Base-by-base conservation (phyloP, 2,888 invertebrate genomes). In the Drosophila lutescens region DNA sequence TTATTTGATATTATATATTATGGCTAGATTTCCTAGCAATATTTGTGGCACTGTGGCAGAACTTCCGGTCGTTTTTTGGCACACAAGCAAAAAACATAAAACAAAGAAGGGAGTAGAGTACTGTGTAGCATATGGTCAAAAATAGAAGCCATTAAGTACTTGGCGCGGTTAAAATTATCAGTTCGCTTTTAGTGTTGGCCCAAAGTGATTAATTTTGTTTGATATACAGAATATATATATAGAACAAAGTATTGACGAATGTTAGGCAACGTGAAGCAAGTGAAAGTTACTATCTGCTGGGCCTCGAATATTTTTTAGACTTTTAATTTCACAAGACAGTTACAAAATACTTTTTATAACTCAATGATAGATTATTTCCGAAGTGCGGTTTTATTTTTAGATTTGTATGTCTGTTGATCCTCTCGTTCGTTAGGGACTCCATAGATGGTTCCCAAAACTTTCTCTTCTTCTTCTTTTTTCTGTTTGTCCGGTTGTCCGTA, bases 131-230 rank as follows among this genome's bases (percentile, higher is more conserved):
- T 61, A 61, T 62, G 62, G 61, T 9, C 40, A 10, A 32, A 32
- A 61, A 61, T 41, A 15, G 20, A 46, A 15, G 20, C 63, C 49
- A 63, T 63, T 50, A 40, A 47, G 32, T 13, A 30, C 61, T 32
- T 60, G 61, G 9, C 38, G 46, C 30, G n/a, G 20, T 32, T 7
- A 44, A 46, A 61, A 36, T 32, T 46, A 61, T 61, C 61, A 32
- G 41, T 12, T 38, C 30, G 38, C 38, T 60, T 46, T 60, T 26
- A 12, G 17, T 32, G 15, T 15, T 32, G 15, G 30, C 15, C 36
- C n/a, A 30, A 50, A 20, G 15, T 26, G 36, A 59, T 61, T 59
- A 46, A 46, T 43, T 61, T n/a, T 9, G 30, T 26, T 46, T 12
- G 36, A 36, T 15, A 30, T 30, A 30, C 2, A n/a, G 20, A 10